Evolutionary conservation across 2,888 invertebrate species (phyloP), one percentile per base, ranked within the genome.

Genomic region (Quadriops clusia): DNA sequence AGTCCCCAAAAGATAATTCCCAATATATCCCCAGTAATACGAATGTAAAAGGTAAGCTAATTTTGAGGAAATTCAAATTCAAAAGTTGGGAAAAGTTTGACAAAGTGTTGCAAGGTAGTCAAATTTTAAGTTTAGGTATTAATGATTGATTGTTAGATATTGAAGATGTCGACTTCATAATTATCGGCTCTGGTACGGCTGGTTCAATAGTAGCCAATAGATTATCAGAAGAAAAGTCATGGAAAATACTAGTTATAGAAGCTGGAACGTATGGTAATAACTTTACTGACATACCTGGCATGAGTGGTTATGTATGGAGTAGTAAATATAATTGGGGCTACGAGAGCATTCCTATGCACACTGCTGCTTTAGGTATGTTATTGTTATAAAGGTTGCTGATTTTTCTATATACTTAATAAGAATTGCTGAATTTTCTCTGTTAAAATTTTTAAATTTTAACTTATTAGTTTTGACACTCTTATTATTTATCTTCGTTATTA

Each of bases 291-390:
- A 38, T 39, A 5, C 39, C 39, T 7, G 28, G 17, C 1, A 39
- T 39, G 39, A 25, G 23, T 1, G 7, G 11, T 3, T 36, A 38
- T 15, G 12, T 20, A 0, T 4, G n/a, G 10, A 14, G 6, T 11
- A 23, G 27, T 1, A 32, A 34, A n/a, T 33, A 38, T 23, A 38
- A 39, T 16, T 39, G 39, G 39, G 34, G 32, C 8, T 39, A 26
- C 25, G 31, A 32, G 11, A 35, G 30, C 10, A 31, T 37, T 6
- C 37, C 33, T 1, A 35, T 38, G 25, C 17, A 11, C 6, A 33
- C 34, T 13, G 32, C 35, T 14, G 37, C 35, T 12, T 23, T 33
- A 24, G 33, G 39, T 39, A 37, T 12, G 8, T 15, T 5, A 10
- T 21, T 21, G 5, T 22, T 22, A 4, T 16, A 3, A n/a, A n/a